Base-by-base conservation (phyloP, 2,113 vertebrate species). In the Ptilonorhynchus violaceus region DNA sequence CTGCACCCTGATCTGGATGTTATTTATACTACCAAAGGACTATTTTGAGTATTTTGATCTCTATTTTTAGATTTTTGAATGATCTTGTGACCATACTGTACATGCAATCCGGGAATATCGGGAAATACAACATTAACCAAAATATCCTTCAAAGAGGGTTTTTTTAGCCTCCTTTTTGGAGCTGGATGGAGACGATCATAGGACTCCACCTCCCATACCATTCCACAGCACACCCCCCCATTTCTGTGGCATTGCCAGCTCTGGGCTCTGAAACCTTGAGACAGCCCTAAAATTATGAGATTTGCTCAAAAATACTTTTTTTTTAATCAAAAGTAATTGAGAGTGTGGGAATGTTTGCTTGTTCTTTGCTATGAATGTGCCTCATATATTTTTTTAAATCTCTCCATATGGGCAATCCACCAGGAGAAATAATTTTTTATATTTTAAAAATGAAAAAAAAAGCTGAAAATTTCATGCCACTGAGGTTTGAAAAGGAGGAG, bases 251-350 rank as follows among this genome's bases (percentile, higher is more conserved):
- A 44, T 11, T 74, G 14, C 33, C 39, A 92, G 41, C 15, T 47
- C 3, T 1, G 42, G 47, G 33, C 52, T 84, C 64, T 68, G n/a
- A 81, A 84, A 52, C 22, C 28, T 79, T 69, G 20, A 69, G 37
- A 68, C 55, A 91, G 44, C 8, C 31, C 22, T 58, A 22, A 84
- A 88, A 76, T 33, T 9, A 90, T 28, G n/a, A 62, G 15, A 92
- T 88, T 69, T 89, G 4, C 47, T 92, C 13, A 91, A 92, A 95
- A 91, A 78, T 41, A 25, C 7, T 42, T 73, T 42, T 47, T 73
- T 52, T 69, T 59, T 30, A 94, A 94, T 93, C 66, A 89, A 46
- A 88, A 94, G 55, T 93, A 94, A 92, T 94, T 73, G 85, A 94
- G 59, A 90, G 28, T 83, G 49, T 91, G 88, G 75, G 83, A 97